phyloP scores from a whole-genome alignment of 2,888 invertebrate genomes.

The Caenorhabditis uteleia region DNA sequence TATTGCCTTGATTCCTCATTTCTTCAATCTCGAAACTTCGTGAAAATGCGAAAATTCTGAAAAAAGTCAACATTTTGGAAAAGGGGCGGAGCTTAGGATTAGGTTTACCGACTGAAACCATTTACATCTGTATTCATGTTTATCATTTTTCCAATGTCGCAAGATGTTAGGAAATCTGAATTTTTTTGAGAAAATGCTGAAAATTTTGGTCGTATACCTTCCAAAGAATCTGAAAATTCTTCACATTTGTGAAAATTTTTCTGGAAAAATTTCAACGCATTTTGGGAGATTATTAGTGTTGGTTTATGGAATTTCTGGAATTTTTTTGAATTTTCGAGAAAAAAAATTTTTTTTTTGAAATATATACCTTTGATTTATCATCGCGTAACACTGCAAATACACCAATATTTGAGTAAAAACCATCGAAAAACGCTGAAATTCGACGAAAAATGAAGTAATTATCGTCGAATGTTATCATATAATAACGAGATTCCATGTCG shows the following conservation, averaged over 20 bases:
- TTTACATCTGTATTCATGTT: no score
- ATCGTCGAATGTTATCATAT: no score
- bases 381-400: no score
- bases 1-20: conserved; percentile 4
- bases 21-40: conserved; percentile 25
- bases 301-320: conserved; percentile 24
- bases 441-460: neutral
- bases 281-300: conserved; percentile 17
- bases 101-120: conserved; percentile 1
- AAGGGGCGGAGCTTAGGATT: neutral
- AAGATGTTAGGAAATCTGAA: conserved; percentile 21
- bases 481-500: no score
- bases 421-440: no score
- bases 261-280: conserved; percentile 20
- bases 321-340: conserved; percentile 20
- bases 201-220: no score
- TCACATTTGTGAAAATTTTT: conserved; percentile 14
- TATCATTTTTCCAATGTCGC: conserved; percentile 12
- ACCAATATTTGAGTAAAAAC: no score
- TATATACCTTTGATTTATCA: no score
- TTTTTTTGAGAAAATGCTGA: neutral
- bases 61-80: neutral
- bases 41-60: conserved; percentile 19
- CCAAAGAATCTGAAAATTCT: conserved; percentile 4
- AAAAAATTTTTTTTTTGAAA: no score